Evolutionary conservation across 2,888 invertebrate species (phyloP).

Genomic region (Muscina levida): DNA sequence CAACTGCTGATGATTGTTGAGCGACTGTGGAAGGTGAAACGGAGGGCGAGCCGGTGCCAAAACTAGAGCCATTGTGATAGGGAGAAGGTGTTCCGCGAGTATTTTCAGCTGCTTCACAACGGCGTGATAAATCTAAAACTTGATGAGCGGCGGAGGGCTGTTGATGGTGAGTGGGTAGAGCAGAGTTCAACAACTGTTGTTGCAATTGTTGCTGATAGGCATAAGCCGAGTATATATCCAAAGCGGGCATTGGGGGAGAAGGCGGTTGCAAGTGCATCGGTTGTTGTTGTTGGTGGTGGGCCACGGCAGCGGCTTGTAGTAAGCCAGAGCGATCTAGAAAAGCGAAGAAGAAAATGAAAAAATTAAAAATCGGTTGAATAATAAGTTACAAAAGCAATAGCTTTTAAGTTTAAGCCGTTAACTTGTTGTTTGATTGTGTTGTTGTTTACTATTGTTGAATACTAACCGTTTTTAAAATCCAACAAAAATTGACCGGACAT

Average conservation of each 20-base stretch:
- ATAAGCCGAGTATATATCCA: constrained; percentile 76
- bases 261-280: constrained; percentile 65
- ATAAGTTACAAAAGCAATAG: too few species aligned
- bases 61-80: constrained; percentile 76
- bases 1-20: constrained; percentile 41
- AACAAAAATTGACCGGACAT: constrained; percentile 75
- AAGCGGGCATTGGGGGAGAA: constrained; percentile 67
- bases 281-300: constrained; percentile 66
- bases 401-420: not conserved
- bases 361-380: not conserved
- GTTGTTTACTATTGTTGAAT: constrained; percentile 13
- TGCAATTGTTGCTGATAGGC: constrained; percentile 75
- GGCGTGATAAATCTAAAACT: constrained; percentile 79
- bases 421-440: not conserved
- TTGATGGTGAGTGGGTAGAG: constrained; percentile 47
- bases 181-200: constrained; percentile 64
- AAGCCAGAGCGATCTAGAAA: constrained; percentile 71
- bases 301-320: constrained; percentile 61
- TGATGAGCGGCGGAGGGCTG: constrained; percentile 66
- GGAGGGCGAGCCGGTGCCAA: constrained; percentile 74
- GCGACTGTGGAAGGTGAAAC: constrained; percentile 68
- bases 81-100: constrained; percentile 78
- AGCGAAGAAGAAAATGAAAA: constrained; percentile 10
- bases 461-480: constrained; percentile 77
- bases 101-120: constrained; percentile 77